Conservation (phyloP, 2,113 vertebrate species). For the Rhynchopsitta pachyrhyncha region DNA sequence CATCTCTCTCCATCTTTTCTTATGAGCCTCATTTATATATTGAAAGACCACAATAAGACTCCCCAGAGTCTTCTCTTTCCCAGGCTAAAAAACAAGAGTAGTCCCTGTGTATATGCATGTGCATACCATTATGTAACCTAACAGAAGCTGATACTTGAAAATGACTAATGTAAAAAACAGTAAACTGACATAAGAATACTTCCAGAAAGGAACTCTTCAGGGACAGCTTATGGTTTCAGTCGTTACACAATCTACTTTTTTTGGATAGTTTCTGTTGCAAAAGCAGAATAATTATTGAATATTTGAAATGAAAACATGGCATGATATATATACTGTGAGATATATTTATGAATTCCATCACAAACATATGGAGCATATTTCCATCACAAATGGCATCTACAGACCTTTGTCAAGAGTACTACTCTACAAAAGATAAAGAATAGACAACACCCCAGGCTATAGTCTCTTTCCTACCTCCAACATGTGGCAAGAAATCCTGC, state of each 20-base stretch:
- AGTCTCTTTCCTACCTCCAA: not conserved
- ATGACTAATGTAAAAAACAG: not conserved
- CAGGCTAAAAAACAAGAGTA: not conserved
- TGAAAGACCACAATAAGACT: not conserved
- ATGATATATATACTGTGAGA: not conserved
- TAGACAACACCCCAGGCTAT: not conserved
- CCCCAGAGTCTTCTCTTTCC: not conserved
- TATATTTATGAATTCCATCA: not conserved
- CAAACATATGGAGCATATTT: not conserved
- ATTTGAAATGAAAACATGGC: not conserved
- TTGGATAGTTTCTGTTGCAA: not conserved
- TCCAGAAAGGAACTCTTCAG: not conserved
- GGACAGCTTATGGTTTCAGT: not conserved
- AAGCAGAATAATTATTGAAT: not conserved
- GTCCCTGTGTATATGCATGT: not conserved
- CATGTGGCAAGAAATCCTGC: not conserved
- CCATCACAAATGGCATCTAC: not conserved
- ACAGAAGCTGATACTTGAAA: not conserved
- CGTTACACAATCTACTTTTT: not conserved
- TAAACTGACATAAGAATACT: not conserved
- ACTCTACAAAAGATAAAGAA: not conserved
- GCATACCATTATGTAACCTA: not conserved
- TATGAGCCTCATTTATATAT: not conserved
- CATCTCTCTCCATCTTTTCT: not conserved
- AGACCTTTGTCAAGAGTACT: not conserved